A percentile compares a stretch with the other conserved stretches of the same genome.
Evolutionary conservation across 2,113 vertebrate genomes (phyloP).

Genomic region (Entomyzon cyanotis): DNA sequence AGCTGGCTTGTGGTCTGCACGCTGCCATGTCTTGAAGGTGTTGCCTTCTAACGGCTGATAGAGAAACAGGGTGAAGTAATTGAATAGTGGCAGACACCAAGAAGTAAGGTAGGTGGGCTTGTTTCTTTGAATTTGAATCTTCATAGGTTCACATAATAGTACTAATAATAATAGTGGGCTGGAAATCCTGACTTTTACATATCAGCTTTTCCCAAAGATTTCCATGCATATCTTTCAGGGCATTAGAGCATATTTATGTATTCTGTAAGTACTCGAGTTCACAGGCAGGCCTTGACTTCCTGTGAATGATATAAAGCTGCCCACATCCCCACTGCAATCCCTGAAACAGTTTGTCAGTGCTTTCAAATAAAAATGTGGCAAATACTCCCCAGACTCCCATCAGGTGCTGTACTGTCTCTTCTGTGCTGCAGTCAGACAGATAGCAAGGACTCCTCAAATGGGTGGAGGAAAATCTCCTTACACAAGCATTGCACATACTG

Average conservation of each 20-base stretch:
- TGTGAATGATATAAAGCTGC: neutral
- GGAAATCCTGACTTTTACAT: neutral
- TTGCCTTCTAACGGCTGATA: neutral
- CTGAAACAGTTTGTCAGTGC: neutral
- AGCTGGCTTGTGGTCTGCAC: neutral
- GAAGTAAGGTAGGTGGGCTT: neutral
- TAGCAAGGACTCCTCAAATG: neutral
- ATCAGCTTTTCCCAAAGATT: neutral
- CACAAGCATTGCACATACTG: neutral
- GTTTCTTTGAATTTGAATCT: neutral
- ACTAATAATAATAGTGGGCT: neutral
- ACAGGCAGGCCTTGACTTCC: neutral
- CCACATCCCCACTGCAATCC: neutral
- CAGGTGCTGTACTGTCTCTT: neutral
- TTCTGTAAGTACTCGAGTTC: neutral
- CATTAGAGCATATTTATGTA: neutral
- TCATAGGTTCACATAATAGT: neutral
- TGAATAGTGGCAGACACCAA: neutral
- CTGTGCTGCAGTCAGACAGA: neutral
- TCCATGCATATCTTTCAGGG: neutral
- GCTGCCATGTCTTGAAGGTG: neutral
- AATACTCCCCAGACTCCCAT: neutral
- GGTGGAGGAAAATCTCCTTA: neutral
- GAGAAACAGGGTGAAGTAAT: neutral
- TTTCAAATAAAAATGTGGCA: neutral